Evolutionary conservation across 2,797 vertebrate species (phyloP), one percentile per base, ranked within the genome.

Genomic region (Anomalospiza imberbis): DNA sequence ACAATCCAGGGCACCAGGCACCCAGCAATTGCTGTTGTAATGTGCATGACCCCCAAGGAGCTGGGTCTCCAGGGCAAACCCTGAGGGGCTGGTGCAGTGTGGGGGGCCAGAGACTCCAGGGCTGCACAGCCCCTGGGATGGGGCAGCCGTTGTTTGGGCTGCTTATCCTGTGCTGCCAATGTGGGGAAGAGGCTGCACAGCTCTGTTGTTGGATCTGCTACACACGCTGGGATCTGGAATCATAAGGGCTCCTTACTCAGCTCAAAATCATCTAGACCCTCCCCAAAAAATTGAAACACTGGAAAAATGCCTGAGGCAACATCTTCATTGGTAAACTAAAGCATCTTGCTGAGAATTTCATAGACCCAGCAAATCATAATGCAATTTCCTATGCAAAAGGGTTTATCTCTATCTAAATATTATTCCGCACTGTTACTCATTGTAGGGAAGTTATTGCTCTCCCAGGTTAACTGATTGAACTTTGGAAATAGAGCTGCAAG

Each of bases 381-480:
- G 94, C 89, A 97, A 92, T 97, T 97, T 98, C 95, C 96, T 96
- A 97, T 96, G 97, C 97, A 97, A 96, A 97, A 88, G 91, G 57
- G 94, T 96, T 97, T 97, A 96, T 97, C 95, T 96, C 94, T 93
- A 95, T 96, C 95, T 93, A 95, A 95, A 97, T 96, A 94, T 96
- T 97, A 96, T 97, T 97, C 95, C n/a, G 79, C 68, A 76, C 96
- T 82, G 60, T 98, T 97, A 96, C 94, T 97, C 96, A 96, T 95
- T 92, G 96, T 60, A 80, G 93, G 88, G 92, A 93, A 91, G 93
- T 96, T 96, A 96, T 96, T 96, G 96, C 97, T 96, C 91, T 97
- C 96, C 95, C 93, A 96, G 97, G 98, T 98, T 97, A 97, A 98
- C 95, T 97, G 97, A 96, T 91, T 97, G 97, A 97, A 98, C 97